Evolutionary conservation across 2,888 invertebrate genomes (phyloP).

Genomic region (Lithophane ornitopus): DNA sequence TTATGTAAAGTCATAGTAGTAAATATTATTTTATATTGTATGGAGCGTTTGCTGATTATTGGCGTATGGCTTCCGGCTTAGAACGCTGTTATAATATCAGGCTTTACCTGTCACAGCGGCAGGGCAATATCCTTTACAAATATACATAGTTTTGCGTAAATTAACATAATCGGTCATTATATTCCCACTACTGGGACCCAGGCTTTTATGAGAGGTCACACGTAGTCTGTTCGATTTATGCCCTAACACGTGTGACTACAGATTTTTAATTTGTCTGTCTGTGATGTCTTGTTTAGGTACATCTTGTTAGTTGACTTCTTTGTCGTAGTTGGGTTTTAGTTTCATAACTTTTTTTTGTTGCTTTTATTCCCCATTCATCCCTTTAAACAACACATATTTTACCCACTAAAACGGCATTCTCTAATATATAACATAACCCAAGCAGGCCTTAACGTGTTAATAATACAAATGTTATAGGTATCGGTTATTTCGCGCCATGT

Average conservation of each 20-base stretch:
- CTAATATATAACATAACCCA: conserved; percentile 33
- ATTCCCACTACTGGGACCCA: neutral
- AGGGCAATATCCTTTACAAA: neutral
- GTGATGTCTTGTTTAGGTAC: no score
- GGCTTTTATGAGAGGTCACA: no score
- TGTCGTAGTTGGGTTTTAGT: no score
- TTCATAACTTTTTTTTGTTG: no score
- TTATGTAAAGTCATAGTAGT: neutral
- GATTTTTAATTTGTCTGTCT: no score
- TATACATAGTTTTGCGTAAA: neutral
- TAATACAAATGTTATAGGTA: conserved; percentile 65
- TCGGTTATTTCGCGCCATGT: conserved; percentile 63
- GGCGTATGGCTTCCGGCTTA: neutral
- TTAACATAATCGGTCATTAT: neutral
- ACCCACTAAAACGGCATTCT: neutral
- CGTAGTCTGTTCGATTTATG: no score
- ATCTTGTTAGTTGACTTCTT: no score
- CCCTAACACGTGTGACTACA: no score
- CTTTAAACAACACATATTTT: conserved; percentile 8
- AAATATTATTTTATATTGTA: neutral
- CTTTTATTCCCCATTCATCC: conserved; percentile 5
- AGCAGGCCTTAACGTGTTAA: conserved; percentile 57
- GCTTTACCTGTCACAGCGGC: neutral
- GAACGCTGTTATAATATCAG: neutral
- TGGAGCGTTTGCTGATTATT: neutral